phyloP scores from a whole-genome alignment of 2,113 vertebrate genomes.

The Dromas ardeola region DNA sequence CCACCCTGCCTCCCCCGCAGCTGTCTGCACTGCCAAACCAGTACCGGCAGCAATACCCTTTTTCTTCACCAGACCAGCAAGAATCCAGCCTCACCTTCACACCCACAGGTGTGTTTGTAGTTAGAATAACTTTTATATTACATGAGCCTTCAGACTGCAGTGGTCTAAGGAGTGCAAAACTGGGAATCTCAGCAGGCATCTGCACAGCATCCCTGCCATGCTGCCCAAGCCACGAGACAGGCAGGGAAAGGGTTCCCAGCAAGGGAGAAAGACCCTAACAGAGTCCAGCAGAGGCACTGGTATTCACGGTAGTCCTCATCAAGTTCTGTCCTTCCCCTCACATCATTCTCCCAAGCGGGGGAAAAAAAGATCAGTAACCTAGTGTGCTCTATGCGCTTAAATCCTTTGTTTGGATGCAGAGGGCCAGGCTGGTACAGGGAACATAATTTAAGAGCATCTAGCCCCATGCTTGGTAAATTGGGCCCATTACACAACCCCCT shows the following conservation, averaged over 20 bases:
- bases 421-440: background rate
- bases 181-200: background rate
- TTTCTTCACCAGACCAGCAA: background rate
- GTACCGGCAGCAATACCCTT: background rate
- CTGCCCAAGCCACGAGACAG: background rate
- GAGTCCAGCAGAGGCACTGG: background rate
- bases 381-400: background rate
- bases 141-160: background rate
- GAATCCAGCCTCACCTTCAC: background rate
- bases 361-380: background rate
- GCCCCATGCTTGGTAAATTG: background rate
- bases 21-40: background rate
- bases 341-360: background rate
- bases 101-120: background rate
- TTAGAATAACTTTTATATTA: background rate
- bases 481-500: background rate
- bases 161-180: background rate
- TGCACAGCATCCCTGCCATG: background rate
- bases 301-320: background rate
- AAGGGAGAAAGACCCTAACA: background rate
- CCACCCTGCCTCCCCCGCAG: background rate
- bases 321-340: background rate
- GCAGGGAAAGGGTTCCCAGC: background rate
- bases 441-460: background rate
- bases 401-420: background rate